Evolutionary conservation across 2,113 vertebrate species (phyloP).

Genomic region (Atlantisia rogersi): DNA sequence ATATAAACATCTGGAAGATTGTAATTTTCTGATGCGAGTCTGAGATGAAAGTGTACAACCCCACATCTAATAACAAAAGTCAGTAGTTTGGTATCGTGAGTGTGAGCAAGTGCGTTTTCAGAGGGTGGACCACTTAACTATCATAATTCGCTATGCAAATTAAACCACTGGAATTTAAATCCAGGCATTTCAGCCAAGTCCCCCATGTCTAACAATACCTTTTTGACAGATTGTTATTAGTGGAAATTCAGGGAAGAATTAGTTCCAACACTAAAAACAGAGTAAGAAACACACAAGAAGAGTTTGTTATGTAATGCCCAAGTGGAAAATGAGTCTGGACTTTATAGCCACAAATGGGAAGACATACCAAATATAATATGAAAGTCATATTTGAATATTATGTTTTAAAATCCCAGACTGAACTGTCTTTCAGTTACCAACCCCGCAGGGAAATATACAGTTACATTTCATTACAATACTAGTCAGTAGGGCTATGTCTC

Average conservation of each 20-base stretch:
- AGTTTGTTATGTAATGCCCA: slow-evolving; percentile 7
- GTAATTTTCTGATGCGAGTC: neutral
- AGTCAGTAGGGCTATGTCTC: neutral
- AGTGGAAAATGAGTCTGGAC: neutral
- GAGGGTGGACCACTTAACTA: neutral
- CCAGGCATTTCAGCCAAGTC: neutral
- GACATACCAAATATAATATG: slow-evolving; percentile 27
- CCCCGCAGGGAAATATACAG: slow-evolving; percentile 8
- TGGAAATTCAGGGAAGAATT: neutral
- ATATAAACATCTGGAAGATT: neutral
- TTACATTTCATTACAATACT: slow-evolving; percentile 29
- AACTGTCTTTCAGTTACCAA: slow-evolving; percentile 10
- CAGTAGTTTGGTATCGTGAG: neutral
- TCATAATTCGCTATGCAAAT: neutral
- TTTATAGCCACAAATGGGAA: slow-evolving; percentile 11
- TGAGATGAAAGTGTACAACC: neutral
- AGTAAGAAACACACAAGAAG: neutral
- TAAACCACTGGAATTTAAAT: neutral
- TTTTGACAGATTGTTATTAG: neutral
- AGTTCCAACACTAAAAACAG: neutral
- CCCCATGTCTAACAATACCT: neutral
- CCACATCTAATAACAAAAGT: neutral
- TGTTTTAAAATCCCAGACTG: slow-evolving; percentile 15
- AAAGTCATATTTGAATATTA: slow-evolving; percentile 46
- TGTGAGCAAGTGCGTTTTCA: neutral